These are phyloP conservation scores for Tipula confusa DNA, from an alignment of 2,888 invertebrate species.

Conservation along the genomic window DNA sequence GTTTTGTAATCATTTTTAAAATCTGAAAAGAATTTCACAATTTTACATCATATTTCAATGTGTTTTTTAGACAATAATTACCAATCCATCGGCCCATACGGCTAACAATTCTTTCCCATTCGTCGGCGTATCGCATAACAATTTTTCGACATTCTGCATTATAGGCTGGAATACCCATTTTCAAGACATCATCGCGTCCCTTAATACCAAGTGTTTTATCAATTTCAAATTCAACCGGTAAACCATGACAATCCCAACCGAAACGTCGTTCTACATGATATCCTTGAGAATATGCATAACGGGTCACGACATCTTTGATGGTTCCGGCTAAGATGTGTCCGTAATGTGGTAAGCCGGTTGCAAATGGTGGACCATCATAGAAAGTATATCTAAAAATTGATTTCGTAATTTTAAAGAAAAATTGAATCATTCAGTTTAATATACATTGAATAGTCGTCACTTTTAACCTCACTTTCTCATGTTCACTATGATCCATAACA, in stretches of 20 bases:
- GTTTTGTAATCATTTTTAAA: slow-evolving; percentile 99
- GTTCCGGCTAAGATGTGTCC: slow-evolving; percentile 98
- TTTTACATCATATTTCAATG: background rate
- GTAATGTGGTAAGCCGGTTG: slow-evolving; percentile 98
- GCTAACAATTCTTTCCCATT: slow-evolving; percentile 85
- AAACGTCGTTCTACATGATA: slow-evolving; percentile 88
- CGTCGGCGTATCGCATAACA: slow-evolving; percentile 89
- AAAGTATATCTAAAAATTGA: slow-evolving; percentile 70
- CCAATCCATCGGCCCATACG: slow-evolving; percentile 97
- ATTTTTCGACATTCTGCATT: slow-evolving; percentile 95
- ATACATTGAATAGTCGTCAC: background rate
- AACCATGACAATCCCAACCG: slow-evolving; percentile 98
- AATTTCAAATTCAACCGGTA: slow-evolving; percentile 94
- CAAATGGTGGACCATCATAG: slow-evolving; percentile 99
- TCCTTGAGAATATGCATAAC: slow-evolving; percentile 93
- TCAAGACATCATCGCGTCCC: slow-evolving; percentile 92
- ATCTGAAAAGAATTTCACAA: slow-evolving; percentile 54
- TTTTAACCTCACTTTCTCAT: slow-evolving; percentile 30
- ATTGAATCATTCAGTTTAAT: slow-evolving; percentile 3
- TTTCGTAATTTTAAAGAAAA: background rate
- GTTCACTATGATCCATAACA: slow-evolving; percentile 34
- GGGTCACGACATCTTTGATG: slow-evolving; percentile 95
- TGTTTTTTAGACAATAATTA: too few relatives aligned
- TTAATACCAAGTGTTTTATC: slow-evolving; percentile 86
- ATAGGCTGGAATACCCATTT: slow-evolving; percentile 94